Evolutionary conservation across 2,113 vertebrate species (phyloP).

Genomic region (Scolopax mira): DNA sequence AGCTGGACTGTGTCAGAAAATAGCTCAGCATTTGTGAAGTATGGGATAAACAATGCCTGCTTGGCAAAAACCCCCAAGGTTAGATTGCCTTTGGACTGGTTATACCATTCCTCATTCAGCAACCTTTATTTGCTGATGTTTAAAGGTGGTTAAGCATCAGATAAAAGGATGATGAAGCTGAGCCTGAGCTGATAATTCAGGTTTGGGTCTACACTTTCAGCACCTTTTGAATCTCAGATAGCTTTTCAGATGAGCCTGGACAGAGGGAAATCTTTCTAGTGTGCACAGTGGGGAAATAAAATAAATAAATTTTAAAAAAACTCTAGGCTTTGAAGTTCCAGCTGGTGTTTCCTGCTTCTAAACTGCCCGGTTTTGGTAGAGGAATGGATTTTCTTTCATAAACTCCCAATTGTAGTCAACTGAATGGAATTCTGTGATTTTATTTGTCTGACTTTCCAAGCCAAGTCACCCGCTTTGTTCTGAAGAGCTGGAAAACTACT

Average conservation of each 20-base stretch:
- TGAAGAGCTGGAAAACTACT: conserved; percentile 36
- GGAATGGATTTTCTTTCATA: conserved; percentile 27
- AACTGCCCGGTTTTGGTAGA: background rate
- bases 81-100: background rate
- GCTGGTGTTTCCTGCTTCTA: conserved; percentile 17
- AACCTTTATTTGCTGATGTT: background rate
- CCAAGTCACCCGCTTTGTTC: conserved; percentile 2
- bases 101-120: background rate
- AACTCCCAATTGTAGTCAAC: conserved; percentile 27
- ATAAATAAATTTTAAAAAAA: background rate
- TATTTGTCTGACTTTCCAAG: background rate
- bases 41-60: background rate
- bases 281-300: background rate
- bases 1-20: background rate
- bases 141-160: background rate
- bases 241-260: background rate
- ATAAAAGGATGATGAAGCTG: background rate
- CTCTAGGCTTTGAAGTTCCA: conserved; percentile 21
- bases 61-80: background rate
- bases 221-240: background rate
- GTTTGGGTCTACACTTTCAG: background rate
- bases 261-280: background rate
- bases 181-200: background rate
- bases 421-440: conserved; percentile 32
- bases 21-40: background rate